phyloP scores from a whole-genome alignment of 2,888 invertebrate species.

The Apotomis capreana region DNA sequence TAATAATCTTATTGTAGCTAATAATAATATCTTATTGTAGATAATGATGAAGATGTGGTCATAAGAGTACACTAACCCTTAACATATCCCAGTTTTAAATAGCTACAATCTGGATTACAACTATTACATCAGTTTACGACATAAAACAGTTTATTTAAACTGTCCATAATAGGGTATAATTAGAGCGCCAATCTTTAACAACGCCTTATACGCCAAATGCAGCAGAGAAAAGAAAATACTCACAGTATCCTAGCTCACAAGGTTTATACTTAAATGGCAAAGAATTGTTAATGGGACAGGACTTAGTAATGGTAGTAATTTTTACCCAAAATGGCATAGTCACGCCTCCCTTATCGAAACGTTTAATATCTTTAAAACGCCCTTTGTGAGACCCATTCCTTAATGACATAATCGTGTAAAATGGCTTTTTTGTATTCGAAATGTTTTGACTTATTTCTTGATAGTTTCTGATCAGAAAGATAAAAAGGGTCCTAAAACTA shows the following conservation, averaged over 20 bases:
- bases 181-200: background rate
- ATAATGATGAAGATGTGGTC: background rate
- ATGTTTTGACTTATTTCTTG: slow-evolving; percentile 35
- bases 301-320: background rate
- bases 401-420: slow-evolving; percentile 51
- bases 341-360: slow-evolving; percentile 46
- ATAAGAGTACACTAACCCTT: background rate
- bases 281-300: background rate
- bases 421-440: slow-evolving; percentile 40
- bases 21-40: too few species aligned
- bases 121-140: slow-evolving; percentile 5
- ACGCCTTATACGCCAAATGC: background rate
- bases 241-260: background rate
- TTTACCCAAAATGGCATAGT: slow-evolving; percentile 34
- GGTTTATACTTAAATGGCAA: background rate
- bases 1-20: too few species aligned
- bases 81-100: background rate
- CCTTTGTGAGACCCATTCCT: slow-evolving; percentile 52
- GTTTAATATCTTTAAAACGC: slow-evolving; percentile 63
- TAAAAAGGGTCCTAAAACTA: slow-evolving; percentile 14
- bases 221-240: background rate
- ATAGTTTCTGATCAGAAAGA: slow-evolving; percentile 30
- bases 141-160: background rate
- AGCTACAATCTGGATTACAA: background rate
- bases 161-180: slow-evolving; percentile 21